Evolutionary conservation across 2,888 invertebrate genomes (phyloP).

Genomic region (Melanostoma mellinum): DNA sequence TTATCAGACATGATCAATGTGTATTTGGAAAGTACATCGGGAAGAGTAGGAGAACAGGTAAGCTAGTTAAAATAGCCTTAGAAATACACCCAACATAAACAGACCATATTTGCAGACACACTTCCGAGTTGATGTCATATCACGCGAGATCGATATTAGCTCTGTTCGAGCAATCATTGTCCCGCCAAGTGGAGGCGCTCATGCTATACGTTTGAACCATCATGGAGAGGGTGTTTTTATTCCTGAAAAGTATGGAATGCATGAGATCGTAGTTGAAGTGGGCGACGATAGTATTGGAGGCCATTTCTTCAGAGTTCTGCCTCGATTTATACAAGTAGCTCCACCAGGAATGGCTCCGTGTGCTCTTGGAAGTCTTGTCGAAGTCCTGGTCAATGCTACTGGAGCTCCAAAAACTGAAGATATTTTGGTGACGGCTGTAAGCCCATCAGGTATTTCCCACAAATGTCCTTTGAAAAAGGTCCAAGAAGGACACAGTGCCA

Average conservation of each 20-base stretch:
- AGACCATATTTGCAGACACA: conserved; percentile 84
- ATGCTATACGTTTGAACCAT: conserved; percentile 85
- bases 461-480: conserved; percentile 92
- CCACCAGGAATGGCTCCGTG: conserved; percentile 97
- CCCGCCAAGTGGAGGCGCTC: conserved; percentile 89
- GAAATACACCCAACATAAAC: background rate
- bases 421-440: conserved; percentile 95
- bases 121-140: conserved; percentile 89
- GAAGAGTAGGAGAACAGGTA: conserved; percentile 93
- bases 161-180: conserved; percentile 90
- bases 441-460: conserved; percentile 92
- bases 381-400: conserved; percentile 94
- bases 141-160: conserved; percentile 87
- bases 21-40: conserved; percentile 91
- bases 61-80: conserved; percentile 76
- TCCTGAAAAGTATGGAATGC: conserved; percentile 96
- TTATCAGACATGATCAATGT: conserved; percentile 92
- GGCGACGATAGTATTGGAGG: conserved; percentile 85
- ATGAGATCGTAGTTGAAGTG: conserved; percentile 88
- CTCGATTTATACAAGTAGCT: conserved; percentile 92
- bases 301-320: conserved; percentile 93
- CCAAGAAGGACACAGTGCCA: conserved; percentile 96
- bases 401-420: conserved; percentile 91
- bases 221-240: conserved; percentile 92
- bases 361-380: conserved; percentile 96